Base-by-base conservation (phyloP, 92 coral and sea anemone genomes). In the Porites cylindrica region DNA sequence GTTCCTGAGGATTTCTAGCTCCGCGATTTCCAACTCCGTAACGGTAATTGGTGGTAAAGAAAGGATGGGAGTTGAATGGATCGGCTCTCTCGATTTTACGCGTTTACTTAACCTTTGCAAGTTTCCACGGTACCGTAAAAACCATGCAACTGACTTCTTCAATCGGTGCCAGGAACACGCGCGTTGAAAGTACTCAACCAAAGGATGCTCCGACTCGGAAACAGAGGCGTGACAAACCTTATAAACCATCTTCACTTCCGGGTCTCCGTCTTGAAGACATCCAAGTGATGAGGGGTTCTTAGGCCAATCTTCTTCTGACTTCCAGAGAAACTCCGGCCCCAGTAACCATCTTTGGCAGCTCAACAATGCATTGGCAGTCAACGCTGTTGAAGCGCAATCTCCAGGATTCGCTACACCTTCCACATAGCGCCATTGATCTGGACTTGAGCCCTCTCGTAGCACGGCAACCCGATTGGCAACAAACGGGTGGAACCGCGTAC, bases 391-490 rank as follows among this genome's bases (percentile, higher is more conserved):
- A 29, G 11, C 77, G 16, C 50, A n/a, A 64, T 79, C 87, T 47
- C 86, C 89, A 13, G 87, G 89, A 47, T 85, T 85, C 13, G 8
- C n/a, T 1, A 1, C 10, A 12, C 71, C 79, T 9, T 20, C 52
- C 14, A 85, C 87, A n/a, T 78, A 20, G 8, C 63, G 8, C 78
- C 90, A 86, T 14, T 86, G 86, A 11, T 66, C 76, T 24, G 86
- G 87, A 51, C 8, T 54, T 10, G 84, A 75, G 8, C 64, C 62
- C 9, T 85, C 89, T 7, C 53, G 69, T 16, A 78, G 47, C 20
- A 77, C n/a, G 12, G 86, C 88, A 29, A 85, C 8, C 2, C 87
- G 58, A 85, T 85, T 85, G 17, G 87, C 87, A 17, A 86, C 87
- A 9, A 85, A 85, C 2, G 78, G 53, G 24, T 85, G 5, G 43